phyloP scores from a whole-genome alignment of 2,888 invertebrate genomes.

The Drosophila silvestris region DNA sequence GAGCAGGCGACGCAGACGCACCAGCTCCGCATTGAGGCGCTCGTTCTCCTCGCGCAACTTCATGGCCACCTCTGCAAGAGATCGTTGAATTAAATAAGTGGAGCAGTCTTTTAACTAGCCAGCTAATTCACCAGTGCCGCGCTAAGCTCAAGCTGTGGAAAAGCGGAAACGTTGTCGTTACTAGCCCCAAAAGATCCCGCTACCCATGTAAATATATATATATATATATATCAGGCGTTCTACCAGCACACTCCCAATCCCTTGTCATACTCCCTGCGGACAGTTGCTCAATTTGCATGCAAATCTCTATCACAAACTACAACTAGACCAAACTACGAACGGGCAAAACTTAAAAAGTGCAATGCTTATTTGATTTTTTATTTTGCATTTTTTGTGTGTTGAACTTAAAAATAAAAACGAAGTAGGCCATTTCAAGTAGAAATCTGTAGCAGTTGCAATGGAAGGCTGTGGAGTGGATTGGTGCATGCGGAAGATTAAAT shows the following conservation, averaged over 20 bases:
- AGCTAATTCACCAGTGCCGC: conserved; percentile 36
- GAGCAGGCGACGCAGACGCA: conserved; percentile 83
- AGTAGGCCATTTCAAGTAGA: conserved; percentile 43
- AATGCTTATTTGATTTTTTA: conserved; percentile 1
- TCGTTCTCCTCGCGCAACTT: conserved; percentile 90
- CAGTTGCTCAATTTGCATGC: conserved; percentile 36
- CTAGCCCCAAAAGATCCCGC: conserved; percentile 19
- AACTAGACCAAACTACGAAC: conserved; percentile 30
- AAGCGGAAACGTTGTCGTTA: conserved; percentile 45
- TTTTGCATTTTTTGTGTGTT: background rate
- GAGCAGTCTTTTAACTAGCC: background rate
- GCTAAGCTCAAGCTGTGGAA: conserved; percentile 65
- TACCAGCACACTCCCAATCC: background rate
- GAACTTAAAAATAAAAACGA: conserved; percentile 41
- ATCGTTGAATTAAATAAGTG: background rate
- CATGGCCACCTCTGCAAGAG: conserved; percentile 75
- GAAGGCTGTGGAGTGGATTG: conserved; percentile 17
- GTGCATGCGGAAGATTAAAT: conserved; percentile 58
- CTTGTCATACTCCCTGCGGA: conserved; percentile 4
- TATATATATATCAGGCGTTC: background rate
- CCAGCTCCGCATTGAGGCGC: conserved; percentile 87
- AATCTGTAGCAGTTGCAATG: conserved; percentile 34
- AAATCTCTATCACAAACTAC: conserved; percentile 25
- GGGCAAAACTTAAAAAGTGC: conserved; percentile 42
- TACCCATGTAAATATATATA: background rate